Percentiles rank a stretch among this genome's conserved stretches.
phyloP scores from a whole-genome alignment of 2,797 vertebrate species.

The Sparidentex hasta region DNA sequence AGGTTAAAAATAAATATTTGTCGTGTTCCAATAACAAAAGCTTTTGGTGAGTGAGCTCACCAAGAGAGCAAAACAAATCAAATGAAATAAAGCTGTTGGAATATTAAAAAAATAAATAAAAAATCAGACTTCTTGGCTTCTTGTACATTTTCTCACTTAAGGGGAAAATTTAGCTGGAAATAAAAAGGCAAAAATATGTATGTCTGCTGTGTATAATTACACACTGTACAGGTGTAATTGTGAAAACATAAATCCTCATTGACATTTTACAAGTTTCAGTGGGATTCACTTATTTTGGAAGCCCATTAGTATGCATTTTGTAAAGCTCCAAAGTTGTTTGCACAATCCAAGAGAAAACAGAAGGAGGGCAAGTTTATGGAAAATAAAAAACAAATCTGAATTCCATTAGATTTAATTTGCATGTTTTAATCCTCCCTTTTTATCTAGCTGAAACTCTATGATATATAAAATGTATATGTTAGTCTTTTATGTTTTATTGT shows the following conservation, averaged over 20 bases:
- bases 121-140: not conserved
- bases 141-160: not conserved
- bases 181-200: not conserved
- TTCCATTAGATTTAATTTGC: constrained; percentile 14
- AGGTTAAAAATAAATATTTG: constrained; percentile 1
- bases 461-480: not conserved
- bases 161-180: not conserved
- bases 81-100: not conserved
- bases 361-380: not conserved
- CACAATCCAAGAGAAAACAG: not conserved
- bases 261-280: not conserved
- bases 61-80: not conserved
- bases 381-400: constrained; percentile 4
- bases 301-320: not conserved
- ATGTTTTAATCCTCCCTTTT: not conserved
- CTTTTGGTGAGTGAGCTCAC: not conserved
- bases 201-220: not conserved
- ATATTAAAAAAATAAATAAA: not conserved
- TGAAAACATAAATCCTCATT: not conserved
- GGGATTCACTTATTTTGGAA: not conserved
- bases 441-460: not conserved
- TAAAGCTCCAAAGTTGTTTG: not conserved
- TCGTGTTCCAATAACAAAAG: not conserved
- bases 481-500: not conserved
- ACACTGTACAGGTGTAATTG: not conserved